phyloP scores from a whole-genome alignment of 2,888 invertebrate species.

The Acanthococcus lagerstroemiae region DNA sequence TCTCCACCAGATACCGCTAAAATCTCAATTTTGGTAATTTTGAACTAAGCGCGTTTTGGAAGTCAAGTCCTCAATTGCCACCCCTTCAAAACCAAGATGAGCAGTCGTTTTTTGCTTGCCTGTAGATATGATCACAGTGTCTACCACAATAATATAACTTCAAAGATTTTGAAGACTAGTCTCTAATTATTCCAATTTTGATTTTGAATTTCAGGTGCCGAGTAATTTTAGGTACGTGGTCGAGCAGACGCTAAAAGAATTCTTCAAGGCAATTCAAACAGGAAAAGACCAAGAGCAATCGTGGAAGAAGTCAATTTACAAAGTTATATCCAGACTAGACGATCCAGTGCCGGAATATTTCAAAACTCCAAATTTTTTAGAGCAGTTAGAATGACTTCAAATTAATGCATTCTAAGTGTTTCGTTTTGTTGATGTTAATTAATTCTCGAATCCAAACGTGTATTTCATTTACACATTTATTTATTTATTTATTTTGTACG shows the following conservation, averaged over 20 bases:
- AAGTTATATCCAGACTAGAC: conserved; percentile 97
- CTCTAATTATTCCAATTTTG: too few species aligned
- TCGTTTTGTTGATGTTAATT: background rate
- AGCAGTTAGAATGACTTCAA: conserved; percentile 76
- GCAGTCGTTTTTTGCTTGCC: too few species aligned
- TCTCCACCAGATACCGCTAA: too few species aligned
- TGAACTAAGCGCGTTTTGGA: too few species aligned
- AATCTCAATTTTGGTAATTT: too few species aligned
- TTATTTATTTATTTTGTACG: background rate
- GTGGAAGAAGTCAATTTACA: conserved; percentile 99
- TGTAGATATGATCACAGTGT: too few species aligned
- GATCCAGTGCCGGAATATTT: conserved; percentile 99
- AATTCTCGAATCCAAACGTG: too few species aligned
- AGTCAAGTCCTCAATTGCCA: too few species aligned
- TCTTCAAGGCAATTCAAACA: conserved; percentile 94
- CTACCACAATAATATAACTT: too few species aligned
- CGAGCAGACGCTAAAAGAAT: conserved; percentile 94
- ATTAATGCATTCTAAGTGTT: background rate
- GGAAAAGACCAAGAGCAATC: conserved; percentile 97
- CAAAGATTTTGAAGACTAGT: too few species aligned
- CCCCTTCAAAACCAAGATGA: too few species aligned
- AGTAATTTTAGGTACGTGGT: conserved; percentile 93
- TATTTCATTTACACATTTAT: background rate
- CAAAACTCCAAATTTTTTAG: conserved; percentile 98
- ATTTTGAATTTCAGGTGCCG: conserved; percentile 68